These are phyloP conservation scores for Theonella swinhoei DNA, from an alignment of 37 sponge, comb jelly and placozoan genomes.

Conservation along the genomic window DNA sequence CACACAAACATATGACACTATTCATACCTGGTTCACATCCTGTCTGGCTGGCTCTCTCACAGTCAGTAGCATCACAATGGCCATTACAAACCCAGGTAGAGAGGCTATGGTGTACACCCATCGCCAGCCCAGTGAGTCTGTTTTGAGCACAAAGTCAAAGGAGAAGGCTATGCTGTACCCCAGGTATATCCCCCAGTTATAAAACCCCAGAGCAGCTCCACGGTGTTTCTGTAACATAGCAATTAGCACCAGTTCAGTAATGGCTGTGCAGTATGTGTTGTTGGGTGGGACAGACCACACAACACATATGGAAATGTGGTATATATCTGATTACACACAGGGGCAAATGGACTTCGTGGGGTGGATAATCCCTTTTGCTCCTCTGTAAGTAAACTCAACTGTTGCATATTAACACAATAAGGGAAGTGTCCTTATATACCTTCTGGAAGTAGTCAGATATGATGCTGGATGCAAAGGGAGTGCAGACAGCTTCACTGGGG, in stretches of 20 bases:
- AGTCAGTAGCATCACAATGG: constrained; percentile 44
- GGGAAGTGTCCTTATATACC: neutral
- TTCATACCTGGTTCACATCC: neutral
- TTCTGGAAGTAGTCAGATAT: constrained; percentile 67
- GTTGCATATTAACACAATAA: neutral
- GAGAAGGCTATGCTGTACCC: constrained; percentile 80
- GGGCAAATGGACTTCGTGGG: too few species aligned
- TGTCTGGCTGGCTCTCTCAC: constrained; percentile 67
- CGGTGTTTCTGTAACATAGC: constrained; percentile 42
- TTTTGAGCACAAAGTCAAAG: constrained; percentile 51
- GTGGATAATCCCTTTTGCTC: too few species aligned
- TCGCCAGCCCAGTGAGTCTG: constrained; percentile 46
- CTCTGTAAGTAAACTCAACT: too few species aligned
- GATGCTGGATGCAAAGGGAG: constrained; percentile 77
- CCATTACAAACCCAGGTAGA: constrained; percentile 58
- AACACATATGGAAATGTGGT: neutral
- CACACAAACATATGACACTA: too few species aligned
- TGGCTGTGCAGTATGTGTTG: too few species aligned
- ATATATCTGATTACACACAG: too few species aligned
- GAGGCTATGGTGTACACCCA: constrained; percentile 70
- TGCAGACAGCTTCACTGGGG: constrained; percentile 75
- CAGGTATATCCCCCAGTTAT: constrained; percentile 76
- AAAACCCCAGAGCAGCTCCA: constrained; percentile 76
- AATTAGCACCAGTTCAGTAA: too few species aligned
- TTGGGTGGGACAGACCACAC: neutral